phyloP scores from a whole-genome alignment of 35 echinoderm and acorn worm species.

The Apostichopus californicus region DNA sequence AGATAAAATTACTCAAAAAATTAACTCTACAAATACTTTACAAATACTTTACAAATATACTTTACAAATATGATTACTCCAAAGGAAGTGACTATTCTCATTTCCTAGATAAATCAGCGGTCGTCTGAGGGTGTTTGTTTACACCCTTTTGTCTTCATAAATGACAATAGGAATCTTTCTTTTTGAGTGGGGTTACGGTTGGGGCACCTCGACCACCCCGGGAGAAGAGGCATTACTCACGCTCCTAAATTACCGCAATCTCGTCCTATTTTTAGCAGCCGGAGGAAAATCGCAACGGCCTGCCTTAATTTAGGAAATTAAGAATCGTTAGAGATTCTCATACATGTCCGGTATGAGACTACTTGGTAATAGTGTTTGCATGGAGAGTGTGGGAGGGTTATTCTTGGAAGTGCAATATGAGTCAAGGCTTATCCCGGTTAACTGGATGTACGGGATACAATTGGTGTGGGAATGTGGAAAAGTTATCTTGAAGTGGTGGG shows the following conservation, averaged over 20 bases:
- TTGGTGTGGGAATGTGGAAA: conserved; percentile 4
- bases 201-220: background rate
- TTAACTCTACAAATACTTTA: no score
- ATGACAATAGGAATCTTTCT: background rate
- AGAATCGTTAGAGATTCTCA: background rate
- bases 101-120: no score
- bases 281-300: background rate
- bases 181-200: background rate
- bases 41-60: no score
- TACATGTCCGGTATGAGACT: no score
- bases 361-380: background rate
- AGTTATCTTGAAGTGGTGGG: background rate
- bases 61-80: no score
- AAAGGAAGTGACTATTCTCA: no score
- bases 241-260: background rate
- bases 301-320: background rate
- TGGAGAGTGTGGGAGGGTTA: background rate
- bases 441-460: conserved; percentile 27
- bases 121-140: background rate
- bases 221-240: background rate
- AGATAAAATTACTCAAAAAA: no score
- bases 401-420: conserved; percentile 38
- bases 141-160: background rate
- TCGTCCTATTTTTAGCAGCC: background rate
- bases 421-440: conserved; percentile 13